These are phyloP conservation scores for Bovichtus variegatus DNA, from an alignment of 2,797 vertebrate species.

Conservation along the genomic window DNA sequence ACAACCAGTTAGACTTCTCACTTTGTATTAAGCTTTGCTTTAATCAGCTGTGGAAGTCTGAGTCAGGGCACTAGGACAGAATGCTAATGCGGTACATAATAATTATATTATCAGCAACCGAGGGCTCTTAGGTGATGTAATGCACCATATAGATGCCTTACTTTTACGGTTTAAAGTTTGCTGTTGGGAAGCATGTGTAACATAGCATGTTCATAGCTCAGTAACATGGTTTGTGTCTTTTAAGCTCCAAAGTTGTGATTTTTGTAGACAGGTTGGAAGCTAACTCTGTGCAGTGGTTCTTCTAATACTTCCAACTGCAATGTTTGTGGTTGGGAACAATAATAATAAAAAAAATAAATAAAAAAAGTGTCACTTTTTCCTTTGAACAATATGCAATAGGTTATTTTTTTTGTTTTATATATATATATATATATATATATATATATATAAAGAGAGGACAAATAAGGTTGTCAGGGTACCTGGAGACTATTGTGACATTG, in stretches of 20 bases:
- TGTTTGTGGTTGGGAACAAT: not conserved
- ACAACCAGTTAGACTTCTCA: constrained; percentile 37
- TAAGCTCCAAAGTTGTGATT: not conserved
- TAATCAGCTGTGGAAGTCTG: constrained; percentile 51
- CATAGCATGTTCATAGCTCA: not conserved
- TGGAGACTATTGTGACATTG: constrained; percentile 30
- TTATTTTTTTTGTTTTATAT: constrained; percentile 7
- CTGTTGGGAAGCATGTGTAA: not conserved
- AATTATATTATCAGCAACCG: constrained; percentile 20
- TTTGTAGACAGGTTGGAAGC: not conserved
- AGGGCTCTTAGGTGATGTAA: constrained; percentile 15
- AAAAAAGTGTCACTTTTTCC: not conserved
- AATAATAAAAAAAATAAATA: not conserved
- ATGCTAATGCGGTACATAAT: constrained; percentile 39
- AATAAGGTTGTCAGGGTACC: not conserved
- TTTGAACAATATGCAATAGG: not conserved
- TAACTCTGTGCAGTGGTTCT: not conserved
- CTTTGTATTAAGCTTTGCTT: constrained; percentile 48
- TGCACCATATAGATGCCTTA: constrained; percentile 7
- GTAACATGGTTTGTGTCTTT: not conserved
- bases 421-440: too few species aligned
- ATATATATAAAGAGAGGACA: not conserved
- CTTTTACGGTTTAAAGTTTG: constrained; percentile 5
- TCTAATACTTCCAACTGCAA: not conserved
- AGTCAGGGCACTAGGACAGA: constrained; percentile 30